These are phyloP conservation scores for Apis cerana DNA, from an alignment of 1,140 invertebrate genomes.

Conservation along the genomic window DNA sequence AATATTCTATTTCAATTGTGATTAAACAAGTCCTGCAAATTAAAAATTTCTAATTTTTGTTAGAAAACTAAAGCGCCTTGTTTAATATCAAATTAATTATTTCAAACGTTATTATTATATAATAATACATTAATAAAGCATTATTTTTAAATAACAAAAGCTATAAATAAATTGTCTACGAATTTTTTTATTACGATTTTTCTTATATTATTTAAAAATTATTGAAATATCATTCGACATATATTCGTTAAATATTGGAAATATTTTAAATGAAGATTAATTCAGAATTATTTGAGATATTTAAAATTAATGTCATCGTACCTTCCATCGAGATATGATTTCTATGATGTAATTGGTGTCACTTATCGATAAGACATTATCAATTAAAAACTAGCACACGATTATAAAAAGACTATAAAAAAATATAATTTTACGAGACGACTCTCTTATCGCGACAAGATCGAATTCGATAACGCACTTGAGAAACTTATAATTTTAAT, in stretches of 20 bases:
- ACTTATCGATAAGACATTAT: not conserved
- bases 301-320: not conserved
- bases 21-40: not conserved
- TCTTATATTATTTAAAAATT: no score
- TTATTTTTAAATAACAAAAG: no score
- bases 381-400: not conserved
- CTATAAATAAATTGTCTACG: no score
- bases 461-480: not conserved
- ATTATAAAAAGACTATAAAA: not conserved
- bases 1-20: not conserved
- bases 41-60: not conserved
- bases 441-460: not conserved
- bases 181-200: not conserved
- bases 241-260: not conserved
- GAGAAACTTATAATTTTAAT: not conserved
- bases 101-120: no score
- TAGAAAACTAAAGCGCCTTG: not conserved
- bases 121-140: no score
- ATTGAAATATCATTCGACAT: no score
- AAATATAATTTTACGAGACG: not conserved
- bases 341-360: not conserved
- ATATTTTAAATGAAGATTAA: not conserved
- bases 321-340: not conserved
- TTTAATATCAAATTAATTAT: not conserved
- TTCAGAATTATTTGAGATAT: not conserved